Evolutionary conservation across 2,888 invertebrate species (phyloP).

Genomic region (Nycteola revayana): DNA sequence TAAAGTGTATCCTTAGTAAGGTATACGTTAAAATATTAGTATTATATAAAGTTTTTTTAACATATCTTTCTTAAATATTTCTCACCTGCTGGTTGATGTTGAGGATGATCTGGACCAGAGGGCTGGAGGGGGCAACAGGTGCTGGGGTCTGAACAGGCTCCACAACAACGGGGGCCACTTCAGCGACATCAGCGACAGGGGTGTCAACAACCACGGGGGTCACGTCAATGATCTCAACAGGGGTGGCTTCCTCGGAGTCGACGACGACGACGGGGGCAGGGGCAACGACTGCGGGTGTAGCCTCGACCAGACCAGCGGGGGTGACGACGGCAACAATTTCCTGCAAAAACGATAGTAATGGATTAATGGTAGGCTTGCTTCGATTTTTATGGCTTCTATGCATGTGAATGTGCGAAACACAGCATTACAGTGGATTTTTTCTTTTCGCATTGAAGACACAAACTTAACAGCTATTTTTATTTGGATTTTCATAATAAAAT

Average conservation of each 20-base stretch:
- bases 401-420: no score
- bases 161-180: background rate
- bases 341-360: no score
- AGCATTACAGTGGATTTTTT: no score
- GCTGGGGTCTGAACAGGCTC: conserved; percentile 22
- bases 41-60: no score
- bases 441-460: no score
- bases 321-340: conserved; percentile 26
- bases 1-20: background rate
- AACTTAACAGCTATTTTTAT: no score
- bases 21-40: no score
- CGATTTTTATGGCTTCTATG: no score
- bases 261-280: conserved; percentile 26
- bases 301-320: conserved; percentile 30
- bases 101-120: conserved; percentile 43
- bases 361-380: no score
- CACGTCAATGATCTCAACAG: conserved; percentile 6
- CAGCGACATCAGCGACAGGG: no score
- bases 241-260: conserved; percentile 10
- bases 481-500: no score
- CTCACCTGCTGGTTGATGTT: conserved; percentile 30
- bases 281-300: conserved; percentile 15
- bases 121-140: conserved; percentile 20
- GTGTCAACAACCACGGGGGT: conserved; percentile 16
- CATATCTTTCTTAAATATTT: no score